These are phyloP conservation scores for Drosophila conformis DNA, from an alignment of 2,888 invertebrate genomes.

Conservation along the genomic window DNA sequence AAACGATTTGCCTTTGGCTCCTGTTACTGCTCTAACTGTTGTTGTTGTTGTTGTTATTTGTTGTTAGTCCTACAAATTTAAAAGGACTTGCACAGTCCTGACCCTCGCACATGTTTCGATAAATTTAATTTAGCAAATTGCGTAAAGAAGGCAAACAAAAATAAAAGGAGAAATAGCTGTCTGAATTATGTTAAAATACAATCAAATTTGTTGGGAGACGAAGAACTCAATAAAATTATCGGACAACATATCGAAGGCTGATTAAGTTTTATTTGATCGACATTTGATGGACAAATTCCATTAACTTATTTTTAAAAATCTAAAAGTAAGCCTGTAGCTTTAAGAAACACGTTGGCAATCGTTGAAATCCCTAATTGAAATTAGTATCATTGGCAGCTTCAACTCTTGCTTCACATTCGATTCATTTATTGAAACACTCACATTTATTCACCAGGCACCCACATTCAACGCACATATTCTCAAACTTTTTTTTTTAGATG, in stretches of 20 bases:
- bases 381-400: neutral
- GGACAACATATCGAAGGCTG: neutral
- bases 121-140: slow-evolving; percentile 41
- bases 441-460: neutral
- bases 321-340: neutral
- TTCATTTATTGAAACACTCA: neutral
- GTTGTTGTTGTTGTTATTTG: slow-evolving; percentile 27
- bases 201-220: neutral
- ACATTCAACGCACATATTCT: neutral
- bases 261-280: neutral
- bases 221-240: neutral
- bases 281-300: neutral
- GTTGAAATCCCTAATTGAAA: neutral
- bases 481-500: neutral
- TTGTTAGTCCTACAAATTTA: slow-evolving; percentile 26
- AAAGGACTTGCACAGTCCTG: slow-evolving; percentile 19
- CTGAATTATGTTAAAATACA: slow-evolving; percentile 2
- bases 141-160: slow-evolving; percentile 5
- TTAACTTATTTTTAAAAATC: neutral
- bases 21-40: slow-evolving; percentile 3
- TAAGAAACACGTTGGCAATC: neutral
- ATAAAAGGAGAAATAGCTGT: neutral
- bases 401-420: neutral
- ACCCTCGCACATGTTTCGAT: slow-evolving; percentile 27
- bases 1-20: slow-evolving; percentile 43